Conservation (phyloP, 2,113 vertebrate genomes). For the Myotis brandtii region DNA sequence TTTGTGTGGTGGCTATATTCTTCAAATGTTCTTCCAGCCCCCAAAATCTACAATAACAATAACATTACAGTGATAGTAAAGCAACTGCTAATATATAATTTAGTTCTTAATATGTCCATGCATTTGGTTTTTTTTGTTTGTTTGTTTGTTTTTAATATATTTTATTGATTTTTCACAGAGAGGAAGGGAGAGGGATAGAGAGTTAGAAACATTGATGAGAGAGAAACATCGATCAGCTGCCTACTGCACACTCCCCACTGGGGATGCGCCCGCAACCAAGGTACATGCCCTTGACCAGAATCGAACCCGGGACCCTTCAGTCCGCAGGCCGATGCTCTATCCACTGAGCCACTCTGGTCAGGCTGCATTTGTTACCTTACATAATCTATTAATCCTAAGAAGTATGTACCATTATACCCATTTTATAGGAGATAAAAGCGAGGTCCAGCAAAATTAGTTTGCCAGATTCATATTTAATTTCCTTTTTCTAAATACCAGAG, state of each 20-base stretch:
- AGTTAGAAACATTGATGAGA: no score
- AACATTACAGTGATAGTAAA: background rate
- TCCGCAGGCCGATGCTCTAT: no score
- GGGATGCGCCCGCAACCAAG: no score
- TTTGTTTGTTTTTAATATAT: no score
- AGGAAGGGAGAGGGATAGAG: no score
- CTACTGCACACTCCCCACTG: no score
- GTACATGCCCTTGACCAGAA: no score
- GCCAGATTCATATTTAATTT: background rate
- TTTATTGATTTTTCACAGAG: no score
- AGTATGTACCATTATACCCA: background rate
- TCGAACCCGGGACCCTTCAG: no score
- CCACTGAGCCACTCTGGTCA: no score
- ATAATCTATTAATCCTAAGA: background rate
- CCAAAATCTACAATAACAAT: background rate
- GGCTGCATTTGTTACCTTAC: background rate
- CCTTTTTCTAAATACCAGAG: background rate
- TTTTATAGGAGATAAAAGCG: constrained; percentile 4
- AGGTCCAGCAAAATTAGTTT: background rate
- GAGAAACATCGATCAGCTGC: no score
- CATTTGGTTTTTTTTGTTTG: background rate
- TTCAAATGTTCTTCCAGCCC: background rate
- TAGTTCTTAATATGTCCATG: background rate
- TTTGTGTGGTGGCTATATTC: background rate
- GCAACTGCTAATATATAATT: background rate